Evolutionary conservation across 2,113 vertebrate genomes (phyloP).

Genomic region (Gymnocephalus cernua): DNA sequence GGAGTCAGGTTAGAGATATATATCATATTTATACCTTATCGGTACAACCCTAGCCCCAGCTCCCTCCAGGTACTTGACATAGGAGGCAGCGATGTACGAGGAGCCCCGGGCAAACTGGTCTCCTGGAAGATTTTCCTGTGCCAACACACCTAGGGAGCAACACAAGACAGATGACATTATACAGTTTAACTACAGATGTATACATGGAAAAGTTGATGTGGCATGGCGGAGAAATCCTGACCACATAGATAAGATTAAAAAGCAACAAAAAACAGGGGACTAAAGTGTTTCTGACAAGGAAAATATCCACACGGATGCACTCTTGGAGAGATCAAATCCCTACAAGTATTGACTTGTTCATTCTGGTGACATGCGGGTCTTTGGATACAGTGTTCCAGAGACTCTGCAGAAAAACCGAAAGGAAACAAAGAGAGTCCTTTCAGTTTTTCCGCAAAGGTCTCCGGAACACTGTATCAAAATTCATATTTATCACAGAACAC

Average conservation of each 20-base stretch:
- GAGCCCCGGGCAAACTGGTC: constrained; percentile 76
- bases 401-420: too few species aligned
- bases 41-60: constrained; percentile 85
- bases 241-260: not conserved
- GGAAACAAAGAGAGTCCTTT: too few species aligned
- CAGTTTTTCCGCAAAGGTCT: too few species aligned
- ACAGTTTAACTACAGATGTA: not conserved
- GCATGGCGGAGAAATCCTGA: too few species aligned
- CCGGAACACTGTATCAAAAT: too few species aligned
- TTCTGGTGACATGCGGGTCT: not conserved
- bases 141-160: constrained; percentile 78
- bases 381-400: too few species aligned
- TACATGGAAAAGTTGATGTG: not conserved
- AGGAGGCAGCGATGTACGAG: constrained; percentile 86
- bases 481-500: too few species aligned
- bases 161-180: too few species aligned
- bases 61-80: constrained; percentile 86
- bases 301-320: not conserved
- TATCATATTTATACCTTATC: constrained; percentile 72
- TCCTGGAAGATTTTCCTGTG: constrained; percentile 80
- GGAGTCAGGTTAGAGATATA: too few species aligned
- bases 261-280: not conserved
- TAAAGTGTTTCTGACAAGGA: not conserved
- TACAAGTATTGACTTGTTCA: not conserved
- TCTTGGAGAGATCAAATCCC: not conserved